Base-by-base conservation (phyloP, 2,113 vertebrate species). In the Ameiurus melas region DNA sequence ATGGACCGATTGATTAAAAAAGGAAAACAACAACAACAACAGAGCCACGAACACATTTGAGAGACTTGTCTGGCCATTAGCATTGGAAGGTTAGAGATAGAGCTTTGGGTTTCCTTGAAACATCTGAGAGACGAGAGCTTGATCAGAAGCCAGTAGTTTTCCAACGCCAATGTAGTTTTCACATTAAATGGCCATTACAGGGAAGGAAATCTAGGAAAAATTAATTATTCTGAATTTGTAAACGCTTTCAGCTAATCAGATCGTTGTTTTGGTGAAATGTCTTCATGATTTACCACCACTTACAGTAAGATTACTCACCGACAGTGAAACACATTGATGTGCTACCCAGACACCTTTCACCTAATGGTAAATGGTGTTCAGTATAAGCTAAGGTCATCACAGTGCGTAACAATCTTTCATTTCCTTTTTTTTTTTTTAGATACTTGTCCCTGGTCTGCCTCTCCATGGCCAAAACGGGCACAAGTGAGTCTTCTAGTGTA, bases 21-120 rank as follows among this genome's bases (percentile, higher is more conserved):
- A 85, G 83, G 84, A 89, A 90, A 86, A 87, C 83, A 91, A 89
- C 85, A 91, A 89, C 88, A 88, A n/a, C n/a, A n/a, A 87, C 89
- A 83, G 85, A 90, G 55, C 85, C 43, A 71, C 33, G 53, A 83
- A 87, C 85, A 91, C 83, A 83, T 90, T 85, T 81, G 66, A 85
- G 89, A 83, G 64, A 86, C 71, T 80, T 79, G 70, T 70, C 55
- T n/a, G 13, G 73, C 16, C 22, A 17, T 77, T 88, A 62, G 66
- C 78, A 17, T 60, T 84, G 85, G 57, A 89, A 57, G 55, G 36
- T 55, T 58, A 58, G n/a, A 57, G 43, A 85, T 36, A 53, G 20
- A 33, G 51, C 51, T 58, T 36, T 27, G 53, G 51, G 51, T 85
- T 85, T 57, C 68, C 51, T 73, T 73, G 25, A 85, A 71, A 33